phyloP scores from a whole-genome alignment of 1,140 invertebrate genomes.

The Agrypnia vestita region DNA sequence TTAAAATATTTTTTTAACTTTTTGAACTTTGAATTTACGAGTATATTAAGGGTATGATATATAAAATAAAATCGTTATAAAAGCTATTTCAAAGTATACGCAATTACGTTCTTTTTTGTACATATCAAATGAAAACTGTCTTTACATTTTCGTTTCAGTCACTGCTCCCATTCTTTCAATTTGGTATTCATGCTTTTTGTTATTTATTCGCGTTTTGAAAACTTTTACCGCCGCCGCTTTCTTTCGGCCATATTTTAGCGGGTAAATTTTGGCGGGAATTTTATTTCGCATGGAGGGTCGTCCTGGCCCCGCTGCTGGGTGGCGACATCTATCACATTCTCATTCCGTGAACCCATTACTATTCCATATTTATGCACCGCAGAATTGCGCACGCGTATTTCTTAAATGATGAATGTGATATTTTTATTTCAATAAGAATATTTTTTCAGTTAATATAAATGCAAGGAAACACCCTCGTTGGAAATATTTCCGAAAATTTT shows the following conservation, averaged over 20 bases:
- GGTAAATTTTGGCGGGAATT: slow-evolving; percentile 32
- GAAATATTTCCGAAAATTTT: too few relatives aligned
- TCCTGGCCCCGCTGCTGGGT: background rate
- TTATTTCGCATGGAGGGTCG: slow-evolving; percentile 14
- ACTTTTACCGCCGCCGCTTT: slow-evolving; percentile 49
- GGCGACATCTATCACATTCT: slow-evolving; percentile 48
- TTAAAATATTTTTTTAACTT: too few relatives aligned
- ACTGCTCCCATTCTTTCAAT: slow-evolving; percentile 49
- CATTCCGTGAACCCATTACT: slow-evolving; percentile 47
- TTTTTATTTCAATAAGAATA: too few relatives aligned
- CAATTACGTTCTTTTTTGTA: background rate
- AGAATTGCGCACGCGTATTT: background rate
- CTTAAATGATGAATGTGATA: too few relatives aligned
- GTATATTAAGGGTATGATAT: too few relatives aligned
- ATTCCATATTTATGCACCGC: slow-evolving; percentile 29
- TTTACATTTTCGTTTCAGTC: slow-evolving; percentile 17
- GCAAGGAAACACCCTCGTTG: too few relatives aligned
- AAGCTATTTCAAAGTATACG: too few relatives aligned
- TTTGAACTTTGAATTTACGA: too few relatives aligned
- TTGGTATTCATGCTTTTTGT: slow-evolving; percentile 58
- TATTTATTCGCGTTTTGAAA: slow-evolving; percentile 57
- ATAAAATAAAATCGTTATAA: too few relatives aligned
- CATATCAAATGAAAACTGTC: slow-evolving; percentile 2
- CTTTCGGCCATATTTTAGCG: slow-evolving; percentile 52
- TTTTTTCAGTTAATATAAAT: too few relatives aligned